These are phyloP conservation scores for Oncorhynchus keta DNA, from an alignment of 2,113 vertebrate genomes.

Conservation along the genomic window DNA sequence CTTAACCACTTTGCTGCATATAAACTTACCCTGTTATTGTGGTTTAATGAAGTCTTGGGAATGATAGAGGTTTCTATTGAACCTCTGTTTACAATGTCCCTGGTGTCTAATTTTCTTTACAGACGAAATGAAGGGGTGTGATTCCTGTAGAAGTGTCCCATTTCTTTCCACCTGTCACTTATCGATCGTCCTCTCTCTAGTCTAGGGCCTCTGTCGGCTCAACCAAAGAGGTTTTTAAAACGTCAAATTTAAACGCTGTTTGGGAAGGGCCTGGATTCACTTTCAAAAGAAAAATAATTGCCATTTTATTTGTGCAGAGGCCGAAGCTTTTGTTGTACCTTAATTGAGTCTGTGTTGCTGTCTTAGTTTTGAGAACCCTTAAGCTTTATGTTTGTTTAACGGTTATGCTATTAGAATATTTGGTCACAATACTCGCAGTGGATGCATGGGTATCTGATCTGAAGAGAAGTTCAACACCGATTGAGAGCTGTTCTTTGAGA, in stretches of 20 bases:
- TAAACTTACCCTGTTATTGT: neutral
- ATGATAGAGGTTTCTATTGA: neutral
- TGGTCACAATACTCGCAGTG: neutral
- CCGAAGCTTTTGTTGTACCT: constrained; percentile 5
- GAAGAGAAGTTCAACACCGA: neutral
- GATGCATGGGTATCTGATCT: neutral
- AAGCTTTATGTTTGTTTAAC: neutral
- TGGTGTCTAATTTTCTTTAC: constrained; percentile 16
- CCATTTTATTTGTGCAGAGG: neutral
- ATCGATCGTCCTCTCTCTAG: constrained; percentile 17
- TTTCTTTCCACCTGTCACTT: constrained; percentile 27
- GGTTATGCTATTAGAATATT: neutral
- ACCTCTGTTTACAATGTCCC: neutral
- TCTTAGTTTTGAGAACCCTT: constrained; percentile 2
- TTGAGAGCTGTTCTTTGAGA: neutral
- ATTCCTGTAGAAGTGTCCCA: constrained; percentile 8
- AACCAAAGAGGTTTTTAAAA: constrained; percentile 25
- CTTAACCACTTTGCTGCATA: neutral
- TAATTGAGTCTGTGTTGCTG: constrained; percentile 6
- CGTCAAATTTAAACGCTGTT: constrained; percentile 22
- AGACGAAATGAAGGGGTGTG: constrained; percentile 10
- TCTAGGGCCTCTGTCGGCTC: constrained; percentile 9
- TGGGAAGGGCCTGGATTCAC: constrained; percentile 2
- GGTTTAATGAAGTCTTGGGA: neutral
- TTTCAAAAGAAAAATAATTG: constrained; percentile 23